Evolutionary conservation across 2,113 vertebrate genomes (phyloP).

Genomic region (Hyperopisus bebe): DNA sequence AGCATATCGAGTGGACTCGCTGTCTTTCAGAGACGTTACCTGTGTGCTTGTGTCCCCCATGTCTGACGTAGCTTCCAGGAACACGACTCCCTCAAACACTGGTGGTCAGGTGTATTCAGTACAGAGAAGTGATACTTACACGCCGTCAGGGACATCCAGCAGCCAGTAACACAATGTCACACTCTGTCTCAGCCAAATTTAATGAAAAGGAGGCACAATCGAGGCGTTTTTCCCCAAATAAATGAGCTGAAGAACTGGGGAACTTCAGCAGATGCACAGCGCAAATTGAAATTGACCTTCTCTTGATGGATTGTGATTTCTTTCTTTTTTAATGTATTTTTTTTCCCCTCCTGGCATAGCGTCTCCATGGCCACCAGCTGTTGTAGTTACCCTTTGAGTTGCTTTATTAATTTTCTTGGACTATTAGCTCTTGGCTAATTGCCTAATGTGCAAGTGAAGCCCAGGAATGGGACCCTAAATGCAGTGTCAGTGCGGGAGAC

Average conservation of each 20-base stretch:
- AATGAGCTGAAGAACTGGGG: not conserved
- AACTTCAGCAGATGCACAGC: not conserved
- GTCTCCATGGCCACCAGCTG: slow-evolving; percentile 20
- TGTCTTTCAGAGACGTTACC: not conserved
- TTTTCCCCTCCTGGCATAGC: slow-evolving; percentile 16
- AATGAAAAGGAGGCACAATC: not conserved
- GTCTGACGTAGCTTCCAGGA: not conserved
- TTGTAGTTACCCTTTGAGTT: slow-evolving; percentile 10
- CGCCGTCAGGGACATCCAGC: not conserved
- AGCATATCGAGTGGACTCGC: not conserved
- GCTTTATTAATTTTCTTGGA: slow-evolving; percentile 28
- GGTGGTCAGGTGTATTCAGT: not conserved
- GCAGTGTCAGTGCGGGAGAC: not conserved
- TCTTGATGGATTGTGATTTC: slow-evolving; percentile 35
- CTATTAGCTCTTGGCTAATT: slow-evolving; percentile 26
- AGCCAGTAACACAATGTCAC: not conserved
- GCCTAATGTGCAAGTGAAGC: slow-evolving; percentile 26
- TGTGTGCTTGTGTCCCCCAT: not conserved
- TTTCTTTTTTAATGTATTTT: slow-evolving; percentile 32
- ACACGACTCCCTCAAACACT: not conserved
- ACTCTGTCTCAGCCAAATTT: not conserved
- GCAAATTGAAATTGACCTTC: slow-evolving; percentile 49
- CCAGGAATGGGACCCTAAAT: slow-evolving; percentile 4
- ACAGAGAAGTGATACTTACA: not conserved
- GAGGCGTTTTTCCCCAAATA: not conserved